Base-by-base conservation (phyloP, 2,888 invertebrate species). In the Prenolepis imparis region DNA sequence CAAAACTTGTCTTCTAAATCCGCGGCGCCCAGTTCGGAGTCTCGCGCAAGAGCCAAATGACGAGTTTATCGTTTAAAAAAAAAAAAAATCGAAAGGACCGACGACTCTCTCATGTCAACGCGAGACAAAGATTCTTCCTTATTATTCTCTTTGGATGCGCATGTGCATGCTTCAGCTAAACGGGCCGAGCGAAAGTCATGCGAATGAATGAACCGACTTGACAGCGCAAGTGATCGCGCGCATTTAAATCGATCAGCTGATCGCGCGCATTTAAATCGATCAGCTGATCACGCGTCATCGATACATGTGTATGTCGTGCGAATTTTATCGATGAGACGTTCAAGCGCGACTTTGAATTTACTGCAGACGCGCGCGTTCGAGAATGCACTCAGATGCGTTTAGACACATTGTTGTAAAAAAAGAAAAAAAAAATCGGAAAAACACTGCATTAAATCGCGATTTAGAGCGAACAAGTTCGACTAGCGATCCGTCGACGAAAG, bases 271-370 rank as follows among this genome's bases (percentile, higher is more conserved):
- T 15, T 59, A 28, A 28, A 28, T 39, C 28, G 15, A 18, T 4
- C n/a, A 28, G 32, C 39, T 4, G 12, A 28, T n/a, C n/a, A n/a
- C 61, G 41, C 21, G 41, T 84, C 18, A 36, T 64, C 63, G 36
- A 86, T 28, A 85, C n/a, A n/a, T n/a, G n/a, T 66, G 1, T 57
- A 32, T 64, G 15, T 1, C 48, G 70, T 70, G 52, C 32, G 74
- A 32, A 24, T 61, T 61, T 84, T 87, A 87, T 80, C 86, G 84
- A 9, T 82, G 55, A 83, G 66, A 70, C 8, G 73, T 52, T 61
- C 15, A 3, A 44, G 2, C 61, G 86, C 66, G 66, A 59, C n/a
- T 86, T 87, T 67, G 63, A 63, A 36, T 55, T 73, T 52, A 32
- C 67, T 39, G 68, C n/a, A 36, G 57, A 55, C n/a, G 82, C 57